Evolutionary conservation across 1,140 invertebrate genomes (phyloP), one percentile per base, ranked within the genome.

Genomic region (Diuraphis noxia): DNA sequence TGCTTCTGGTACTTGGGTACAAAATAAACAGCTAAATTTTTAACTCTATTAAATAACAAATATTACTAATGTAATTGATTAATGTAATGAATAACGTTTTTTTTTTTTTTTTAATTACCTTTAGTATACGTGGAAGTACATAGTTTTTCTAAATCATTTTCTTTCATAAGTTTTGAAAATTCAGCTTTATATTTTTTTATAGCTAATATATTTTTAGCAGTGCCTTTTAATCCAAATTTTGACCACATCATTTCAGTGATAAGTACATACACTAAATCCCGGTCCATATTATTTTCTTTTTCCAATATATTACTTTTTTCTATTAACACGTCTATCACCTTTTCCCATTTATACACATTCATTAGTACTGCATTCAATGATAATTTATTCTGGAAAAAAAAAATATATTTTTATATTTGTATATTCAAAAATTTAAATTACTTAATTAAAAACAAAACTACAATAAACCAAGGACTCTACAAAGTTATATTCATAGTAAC

Each of bases 241-340:
- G 97, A 97, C 95, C 96, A 97, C 34, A 98, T 93, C 41, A 98
- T 94, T 94, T 98, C 97, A 56, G 97, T 96, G 92, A 98, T 96
- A 13, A 98, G 94, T 93, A 98, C 94, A 94, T 95, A 95, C 2
- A 96, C 96, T 86, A 98, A 93, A 94, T 95, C 96, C 5, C 95
- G 94, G 93, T 97, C 95, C 92, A 97, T 94, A 86, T 95, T 94
- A 38, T 95, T 94, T 93, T 97, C 96, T 92, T 96, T 96, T 92
- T 95, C 94, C 56, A 97, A 94, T 92, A 97, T 94, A 93, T 95
- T 93, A 89, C 95, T 95, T 92, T 95, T 94, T 92, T 95, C 94
- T 77, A 98, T 94, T 77, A 98, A 94, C 89, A 95, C 94, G 89
- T 96, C 94, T 92, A 98, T 94, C 85, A 96, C 94, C 49, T 94